Evolutionary conservation across 2,113 vertebrate genomes (phyloP).

Genomic region (Piprites chloris): DNA sequence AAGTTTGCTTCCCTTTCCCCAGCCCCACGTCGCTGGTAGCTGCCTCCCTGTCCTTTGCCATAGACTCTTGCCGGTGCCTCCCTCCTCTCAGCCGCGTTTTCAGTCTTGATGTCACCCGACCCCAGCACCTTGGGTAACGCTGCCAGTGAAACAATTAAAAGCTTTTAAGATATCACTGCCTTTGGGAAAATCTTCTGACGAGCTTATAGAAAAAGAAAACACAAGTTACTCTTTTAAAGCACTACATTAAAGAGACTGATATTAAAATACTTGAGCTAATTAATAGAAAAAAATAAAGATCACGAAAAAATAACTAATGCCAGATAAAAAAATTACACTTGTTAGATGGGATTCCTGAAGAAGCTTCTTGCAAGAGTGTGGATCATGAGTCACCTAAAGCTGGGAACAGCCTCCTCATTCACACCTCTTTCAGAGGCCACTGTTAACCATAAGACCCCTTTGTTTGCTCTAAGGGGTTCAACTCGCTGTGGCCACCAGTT

Average conservation of each 20-base stretch:
- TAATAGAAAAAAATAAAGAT: background rate
- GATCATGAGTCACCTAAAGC: background rate
- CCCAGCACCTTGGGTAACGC: background rate
- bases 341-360: background rate
- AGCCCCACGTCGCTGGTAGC: background rate
- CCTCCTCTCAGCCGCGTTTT: background rate
- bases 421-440: background rate
- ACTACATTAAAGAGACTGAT: background rate
- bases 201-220: background rate
- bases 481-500: background rate
- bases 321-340: background rate
- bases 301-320: background rate
- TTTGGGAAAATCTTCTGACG: background rate
- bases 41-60: background rate
- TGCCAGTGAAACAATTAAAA: slow-evolving; percentile 5
- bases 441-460: background rate
- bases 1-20: background rate
- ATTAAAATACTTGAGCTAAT: background rate
- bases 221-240: background rate
- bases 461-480: background rate
- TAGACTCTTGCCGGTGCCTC: background rate
- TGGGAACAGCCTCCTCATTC: background rate
- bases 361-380: background rate
- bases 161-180: background rate
- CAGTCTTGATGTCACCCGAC: background rate